These are phyloP conservation scores for Drosophila rubida DNA, from an alignment of 2,888 invertebrate genomes.

Conservation along the genomic window DNA sequence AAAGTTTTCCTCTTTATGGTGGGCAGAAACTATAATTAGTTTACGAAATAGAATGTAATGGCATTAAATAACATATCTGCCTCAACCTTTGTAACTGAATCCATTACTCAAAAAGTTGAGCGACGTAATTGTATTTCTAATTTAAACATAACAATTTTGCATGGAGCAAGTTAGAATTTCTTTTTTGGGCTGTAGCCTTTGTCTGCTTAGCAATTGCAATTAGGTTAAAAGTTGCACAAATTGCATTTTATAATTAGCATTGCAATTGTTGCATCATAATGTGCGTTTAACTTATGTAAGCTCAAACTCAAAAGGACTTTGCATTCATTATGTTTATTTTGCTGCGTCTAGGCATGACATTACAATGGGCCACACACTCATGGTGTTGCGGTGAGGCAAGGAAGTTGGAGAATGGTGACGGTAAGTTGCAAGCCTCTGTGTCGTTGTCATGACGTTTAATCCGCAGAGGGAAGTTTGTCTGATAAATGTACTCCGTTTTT, in stretches of 20 bases:
- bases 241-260: background rate
- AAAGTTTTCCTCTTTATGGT: background rate
- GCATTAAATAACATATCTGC: background rate
- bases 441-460: conserved; percentile 37
- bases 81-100: background rate
- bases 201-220: too few species aligned
- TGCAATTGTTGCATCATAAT: background rate
- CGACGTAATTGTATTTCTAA: too few species aligned
- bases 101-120: too few species aligned
- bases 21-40: background rate
- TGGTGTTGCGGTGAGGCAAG: background rate
- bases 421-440: background rate
- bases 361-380: background rate
- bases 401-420: background rate
- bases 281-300: background rate
- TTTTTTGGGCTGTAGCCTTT: too few species aligned
- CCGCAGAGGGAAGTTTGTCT: conserved; percentile 2
- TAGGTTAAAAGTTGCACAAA: too few species aligned
- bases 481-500: background rate
- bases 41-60: background rate
- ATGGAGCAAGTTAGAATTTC: too few species aligned
- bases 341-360: background rate
- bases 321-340: background rate
- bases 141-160: too few species aligned
- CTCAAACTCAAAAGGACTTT: background rate